These are phyloP conservation scores for Pseudomyrmex flavicornis DNA, from an alignment of 1,140 invertebrate genomes.

Conservation along the genomic window DNA sequence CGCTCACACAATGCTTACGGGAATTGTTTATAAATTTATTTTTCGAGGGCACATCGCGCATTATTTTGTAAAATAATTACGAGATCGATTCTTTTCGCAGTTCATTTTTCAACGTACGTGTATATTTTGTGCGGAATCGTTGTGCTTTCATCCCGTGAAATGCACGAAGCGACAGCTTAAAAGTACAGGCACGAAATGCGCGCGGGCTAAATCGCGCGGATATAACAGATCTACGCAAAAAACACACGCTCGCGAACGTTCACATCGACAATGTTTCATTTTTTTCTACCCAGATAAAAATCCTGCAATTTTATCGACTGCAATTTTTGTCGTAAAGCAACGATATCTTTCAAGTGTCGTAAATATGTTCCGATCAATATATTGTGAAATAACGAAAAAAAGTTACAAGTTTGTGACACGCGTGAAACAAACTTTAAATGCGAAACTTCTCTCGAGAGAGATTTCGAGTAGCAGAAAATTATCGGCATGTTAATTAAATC, in stretches of 20 bases:
- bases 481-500: neutral
- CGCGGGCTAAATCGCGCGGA: conserved; percentile 8
- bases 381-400: neutral
- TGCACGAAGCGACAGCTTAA: neutral
- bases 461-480: neutral
- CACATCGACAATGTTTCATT: neutral
- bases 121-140: conserved; percentile 20
- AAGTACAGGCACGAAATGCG: neutral
- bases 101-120: neutral
- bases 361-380: neutral
- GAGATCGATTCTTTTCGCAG: neutral
- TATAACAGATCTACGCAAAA: neutral
- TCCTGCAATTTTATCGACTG: neutral
- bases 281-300: neutral
- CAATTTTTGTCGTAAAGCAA: neutral
- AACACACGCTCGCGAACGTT: neutral
- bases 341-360: neutral
- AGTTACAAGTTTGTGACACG: no score
- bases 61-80: no score
- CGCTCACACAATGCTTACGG: no score
- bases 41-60: no score
- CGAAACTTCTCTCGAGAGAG: no score
- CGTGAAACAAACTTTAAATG: no score
- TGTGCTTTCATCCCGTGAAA: conserved; percentile 3
- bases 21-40: no score